Conservation (phyloP, 2,888 invertebrate genomes). For the Agriopis aurantiaria region DNA sequence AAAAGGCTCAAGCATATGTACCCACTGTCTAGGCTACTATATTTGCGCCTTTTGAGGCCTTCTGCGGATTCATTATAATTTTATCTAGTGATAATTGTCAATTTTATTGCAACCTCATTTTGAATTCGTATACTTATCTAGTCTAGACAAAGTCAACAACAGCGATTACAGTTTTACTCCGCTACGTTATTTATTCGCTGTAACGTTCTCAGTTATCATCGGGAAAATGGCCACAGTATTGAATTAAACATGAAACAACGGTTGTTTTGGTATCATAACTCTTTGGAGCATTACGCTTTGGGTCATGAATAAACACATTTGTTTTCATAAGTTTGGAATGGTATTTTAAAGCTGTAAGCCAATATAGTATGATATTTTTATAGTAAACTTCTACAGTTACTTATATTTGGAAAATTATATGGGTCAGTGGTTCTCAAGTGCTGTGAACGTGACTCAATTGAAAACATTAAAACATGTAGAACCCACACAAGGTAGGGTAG, state of each 20-base stretch:
- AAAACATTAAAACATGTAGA: too few relatives aligned
- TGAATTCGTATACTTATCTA: not conserved
- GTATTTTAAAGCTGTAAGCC: conserved; percentile 1
- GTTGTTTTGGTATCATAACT: conserved; percentile 20
- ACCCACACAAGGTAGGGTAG: too few relatives aligned
- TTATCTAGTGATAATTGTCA: not conserved
- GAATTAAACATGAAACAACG: conserved; percentile 33
- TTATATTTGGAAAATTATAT: not conserved
- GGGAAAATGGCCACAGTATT: conserved; percentile 15
- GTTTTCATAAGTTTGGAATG: conserved; percentile 8
- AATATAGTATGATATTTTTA: not conserved
- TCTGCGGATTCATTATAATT: too few relatives aligned
- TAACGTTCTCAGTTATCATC: conserved; percentile 18
- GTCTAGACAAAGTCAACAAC: not conserved
- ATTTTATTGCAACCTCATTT: not conserved
- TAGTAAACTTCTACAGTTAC: not conserved
- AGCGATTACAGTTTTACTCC: conserved; percentile 6
- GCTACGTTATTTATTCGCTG: conserved; percentile 10
- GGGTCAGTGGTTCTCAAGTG: too few relatives aligned
- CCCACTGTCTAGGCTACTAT: too few relatives aligned
- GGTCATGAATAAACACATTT: conserved; percentile 9
- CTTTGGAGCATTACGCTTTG: conserved; percentile 17
- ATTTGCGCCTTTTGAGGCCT: too few relatives aligned
- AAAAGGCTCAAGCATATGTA: too few relatives aligned
- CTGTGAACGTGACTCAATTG: too few relatives aligned